phyloP scores from a whole-genome alignment of 2,113 vertebrate genomes.

The Sinosuthora webbiana region DNA sequence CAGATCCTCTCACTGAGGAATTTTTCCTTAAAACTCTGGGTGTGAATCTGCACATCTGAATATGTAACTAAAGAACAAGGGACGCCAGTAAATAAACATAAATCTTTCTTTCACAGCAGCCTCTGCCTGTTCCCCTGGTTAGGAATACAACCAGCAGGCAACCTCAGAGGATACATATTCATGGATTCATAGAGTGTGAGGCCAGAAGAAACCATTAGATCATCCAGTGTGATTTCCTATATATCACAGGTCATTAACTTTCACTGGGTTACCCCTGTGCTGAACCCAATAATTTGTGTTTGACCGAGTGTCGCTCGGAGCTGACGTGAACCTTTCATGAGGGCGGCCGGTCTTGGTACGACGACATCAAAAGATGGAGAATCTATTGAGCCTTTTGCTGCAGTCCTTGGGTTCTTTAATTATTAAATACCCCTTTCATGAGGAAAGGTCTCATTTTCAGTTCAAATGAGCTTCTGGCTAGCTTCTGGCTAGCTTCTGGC shows the following conservation, averaged over 20 bases:
- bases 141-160: conserved; percentile 28
- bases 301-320: not conserved
- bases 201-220: conserved; percentile 62
- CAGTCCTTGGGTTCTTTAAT: not conserved
- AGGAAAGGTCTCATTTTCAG: not conserved
- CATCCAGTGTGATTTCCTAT: conserved; percentile 54
- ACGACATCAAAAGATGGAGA: not conserved
- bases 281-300: conserved; percentile 43
- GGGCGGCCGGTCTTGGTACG: not conserved
- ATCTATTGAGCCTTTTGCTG: not conserved
- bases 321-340: not conserved
- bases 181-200: conserved; percentile 37
- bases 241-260: conserved; percentile 61
- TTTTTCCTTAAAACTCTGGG: not conserved
- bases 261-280: conserved; percentile 54
- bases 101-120: conserved; percentile 5
- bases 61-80: not conserved
- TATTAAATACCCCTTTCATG: not conserved
- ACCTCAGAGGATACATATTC: conserved; percentile 46
- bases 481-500: not conserved
- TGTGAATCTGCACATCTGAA: not conserved
- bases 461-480: not conserved
- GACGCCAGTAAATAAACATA: not conserved
- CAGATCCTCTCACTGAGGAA: not conserved
- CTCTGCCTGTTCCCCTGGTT: not conserved